Percentiles rank a stretch among this genome's conserved stretches.
Conservation (phyloP, 2,113 vertebrate species). For the Rhinichthys klamathensis region DNA sequence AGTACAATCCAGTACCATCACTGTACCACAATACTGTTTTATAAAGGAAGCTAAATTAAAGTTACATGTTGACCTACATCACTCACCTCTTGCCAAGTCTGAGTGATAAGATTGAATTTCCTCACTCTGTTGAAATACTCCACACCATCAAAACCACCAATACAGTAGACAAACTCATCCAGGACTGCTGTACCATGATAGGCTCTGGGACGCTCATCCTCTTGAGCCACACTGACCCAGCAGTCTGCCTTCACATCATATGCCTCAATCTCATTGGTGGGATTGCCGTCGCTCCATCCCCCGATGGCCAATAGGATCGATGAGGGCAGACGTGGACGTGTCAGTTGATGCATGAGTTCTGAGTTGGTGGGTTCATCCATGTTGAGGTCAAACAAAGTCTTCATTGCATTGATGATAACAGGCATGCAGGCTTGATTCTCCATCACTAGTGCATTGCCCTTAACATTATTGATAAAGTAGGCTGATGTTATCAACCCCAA, state of each 20-base stretch:
- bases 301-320: constrained; percentile 80
- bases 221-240: constrained; percentile 77
- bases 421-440: constrained; percentile 75
- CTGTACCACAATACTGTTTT: neutral
- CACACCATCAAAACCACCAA: too few species aligned
- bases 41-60: neutral
- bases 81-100: constrained; percentile 78
- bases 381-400: constrained; percentile 76
- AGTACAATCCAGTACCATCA: neutral
- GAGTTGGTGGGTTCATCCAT: constrained; percentile 65
- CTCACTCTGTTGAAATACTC: too few species aligned
- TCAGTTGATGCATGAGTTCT: constrained; percentile 67
- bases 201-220: constrained; percentile 74
- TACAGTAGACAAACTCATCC: too few species aligned
- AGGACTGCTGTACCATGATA: constrained; percentile 78
- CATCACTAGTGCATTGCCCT: constrained; percentile 75
- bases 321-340: constrained; percentile 79
- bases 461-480: constrained; percentile 81
- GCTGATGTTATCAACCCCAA: constrained; percentile 74
- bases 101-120: too few species aligned
- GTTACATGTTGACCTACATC: neutral
- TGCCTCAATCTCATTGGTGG: constrained; percentile 77
- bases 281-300: constrained; percentile 79
- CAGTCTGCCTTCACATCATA: constrained; percentile 78
- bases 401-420: constrained; percentile 61